Base-by-base conservation (phyloP, 2,888 invertebrate genomes). In the Petrolisthes manimaculis region DNA sequence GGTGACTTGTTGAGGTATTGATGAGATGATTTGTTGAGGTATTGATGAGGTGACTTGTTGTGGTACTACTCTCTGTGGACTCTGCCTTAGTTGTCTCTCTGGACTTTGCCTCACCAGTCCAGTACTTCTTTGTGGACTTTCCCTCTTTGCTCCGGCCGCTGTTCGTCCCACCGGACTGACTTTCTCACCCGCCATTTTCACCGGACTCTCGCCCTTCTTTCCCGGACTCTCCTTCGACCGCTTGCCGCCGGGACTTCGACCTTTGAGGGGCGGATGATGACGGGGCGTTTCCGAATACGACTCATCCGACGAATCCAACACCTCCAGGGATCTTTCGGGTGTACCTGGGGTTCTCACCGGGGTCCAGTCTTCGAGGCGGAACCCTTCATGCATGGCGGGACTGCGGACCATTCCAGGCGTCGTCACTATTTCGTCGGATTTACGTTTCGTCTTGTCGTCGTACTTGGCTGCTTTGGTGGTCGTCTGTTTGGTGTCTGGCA, bases 371-470 rank as follows among this genome's bases (percentile, higher is more conserved):
- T 92, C 92, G 71, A 92, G 89, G 51, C 92, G 91, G 91, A 93
- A 92, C 9, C 92, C 92, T 86, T 93, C 93, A 86, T 92, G 93
- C 92, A 92, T 92, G 6, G 93, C 93, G 4, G 93, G 93, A 89
- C 93, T 93, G 75, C 93, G 92, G 21, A 93, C 92, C 92, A 93
- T 92, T 4, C 92, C 92, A 5, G 92, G 92, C 12, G 92, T 91
- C 83, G 92, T 87, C 84, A 91, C 80, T 92, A 92, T 84, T 84
- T 90, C 88, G 9, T 82, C 86, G 21, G 89, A 75, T 71, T 90
- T 88, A n/a, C 90, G 75, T 75, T 89, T 88, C 9, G 71, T 14
- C 83, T 89, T 87, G 18, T 89, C 87, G n/a, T n/a, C n/a, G 51
- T 86, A 79, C 56, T 85, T 83, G 12, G 83, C 24, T 8, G 61